These are phyloP conservation scores for Sorex maritimensis DNA, from an alignment of 2,797 vertebrate species.

Conservation along the genomic window DNA sequence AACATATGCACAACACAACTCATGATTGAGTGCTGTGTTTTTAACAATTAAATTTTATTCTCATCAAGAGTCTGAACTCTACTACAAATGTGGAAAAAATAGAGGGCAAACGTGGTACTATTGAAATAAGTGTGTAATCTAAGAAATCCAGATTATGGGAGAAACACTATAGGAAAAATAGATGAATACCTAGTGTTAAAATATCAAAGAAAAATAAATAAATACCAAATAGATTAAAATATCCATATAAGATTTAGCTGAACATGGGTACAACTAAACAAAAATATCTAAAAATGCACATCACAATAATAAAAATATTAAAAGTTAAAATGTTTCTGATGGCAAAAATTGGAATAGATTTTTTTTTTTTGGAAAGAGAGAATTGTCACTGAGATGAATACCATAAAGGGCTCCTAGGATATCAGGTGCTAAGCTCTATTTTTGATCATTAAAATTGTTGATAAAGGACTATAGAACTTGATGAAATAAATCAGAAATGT, in stretches of 20 bases:
- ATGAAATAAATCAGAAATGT: not conserved
- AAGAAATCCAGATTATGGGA: not conserved
- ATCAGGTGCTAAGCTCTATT: not conserved
- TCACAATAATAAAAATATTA: not conserved
- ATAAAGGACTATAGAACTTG: too few species aligned
- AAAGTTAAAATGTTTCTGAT: not conserved
- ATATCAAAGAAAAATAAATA: too few species aligned
- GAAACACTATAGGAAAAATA: not conserved
- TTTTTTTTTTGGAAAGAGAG: not conserved
- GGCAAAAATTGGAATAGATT: not conserved
- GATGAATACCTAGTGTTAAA: not conserved
- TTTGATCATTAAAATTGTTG: constrained; percentile 38
- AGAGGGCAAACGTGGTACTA: not conserved
- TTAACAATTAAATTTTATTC: not conserved
- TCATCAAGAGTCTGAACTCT: not conserved
- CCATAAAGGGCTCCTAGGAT: not conserved
- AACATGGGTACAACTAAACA: not conserved
- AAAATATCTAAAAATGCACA: not conserved
- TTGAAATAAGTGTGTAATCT: not conserved
- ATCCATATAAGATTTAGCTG: too few species aligned
- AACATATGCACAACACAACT: fast-evolving
- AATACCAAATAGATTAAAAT: too few species aligned
- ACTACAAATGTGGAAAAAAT: not conserved
- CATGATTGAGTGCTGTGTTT: not conserved
- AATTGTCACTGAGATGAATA: not conserved